phyloP scores from a whole-genome alignment of 2,113 vertebrate species.

The Pipra filicauda region DNA sequence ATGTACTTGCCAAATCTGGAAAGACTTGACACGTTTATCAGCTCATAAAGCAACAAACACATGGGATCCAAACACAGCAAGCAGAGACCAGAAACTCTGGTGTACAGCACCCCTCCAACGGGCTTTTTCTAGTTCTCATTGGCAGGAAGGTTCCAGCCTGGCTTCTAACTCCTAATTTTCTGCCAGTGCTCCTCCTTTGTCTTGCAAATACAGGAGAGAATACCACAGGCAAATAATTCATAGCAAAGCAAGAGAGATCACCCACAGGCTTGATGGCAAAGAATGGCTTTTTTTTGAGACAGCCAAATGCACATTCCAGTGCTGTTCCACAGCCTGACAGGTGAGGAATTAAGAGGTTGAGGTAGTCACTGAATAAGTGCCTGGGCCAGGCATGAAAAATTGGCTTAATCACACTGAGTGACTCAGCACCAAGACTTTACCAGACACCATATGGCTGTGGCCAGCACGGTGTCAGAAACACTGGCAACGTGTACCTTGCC shows the following conservation, averaged over 20 bases:
- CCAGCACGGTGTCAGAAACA: not conserved
- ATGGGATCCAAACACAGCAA: not conserved
- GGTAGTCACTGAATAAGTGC: not conserved
- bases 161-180: not conserved
- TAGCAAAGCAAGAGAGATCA: not conserved
- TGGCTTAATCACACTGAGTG: not conserved
- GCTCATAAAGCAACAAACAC: not conserved
- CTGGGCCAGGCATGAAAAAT: not conserved
- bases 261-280: not conserved
- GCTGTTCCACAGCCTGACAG: not conserved
- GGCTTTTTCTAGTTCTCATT: not conserved
- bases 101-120: not conserved
- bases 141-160: not conserved
- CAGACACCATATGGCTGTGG: not conserved
- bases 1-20: not conserved
- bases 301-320: not conserved
- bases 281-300: not conserved
- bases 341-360: not conserved
- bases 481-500: not conserved
- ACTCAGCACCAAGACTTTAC: not conserved
- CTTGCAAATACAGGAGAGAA: not conserved
- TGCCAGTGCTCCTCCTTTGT: conserved; percentile 1
- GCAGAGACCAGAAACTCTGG: not conserved
- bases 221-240: not conserved
- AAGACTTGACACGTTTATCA: not conserved